Conservation (phyloP, 1,140 invertebrate species). For the Drosophila azteca region DNA sequence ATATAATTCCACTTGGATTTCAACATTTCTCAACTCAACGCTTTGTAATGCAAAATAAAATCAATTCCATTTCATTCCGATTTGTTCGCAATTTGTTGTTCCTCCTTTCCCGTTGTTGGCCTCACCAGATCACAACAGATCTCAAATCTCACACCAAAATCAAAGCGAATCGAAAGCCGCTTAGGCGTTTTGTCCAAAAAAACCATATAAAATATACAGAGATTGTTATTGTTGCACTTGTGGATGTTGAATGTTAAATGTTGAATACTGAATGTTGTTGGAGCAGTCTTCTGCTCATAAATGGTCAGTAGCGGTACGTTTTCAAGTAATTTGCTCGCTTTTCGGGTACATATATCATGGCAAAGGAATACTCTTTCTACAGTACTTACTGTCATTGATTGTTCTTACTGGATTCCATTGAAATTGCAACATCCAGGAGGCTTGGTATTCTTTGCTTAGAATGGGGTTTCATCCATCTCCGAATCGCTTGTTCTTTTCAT, state of each 20-base stretch:
- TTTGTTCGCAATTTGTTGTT: conserved; percentile 33
- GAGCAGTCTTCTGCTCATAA: conserved; percentile 49
- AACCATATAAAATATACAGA: conserved; percentile 18
- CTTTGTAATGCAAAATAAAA: conserved; percentile 43
- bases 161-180: conserved; percentile 29
- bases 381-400: too few species aligned
- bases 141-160: conserved; percentile 45
- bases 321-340: conserved; percentile 21
- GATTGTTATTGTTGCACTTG: conserved; percentile 42
- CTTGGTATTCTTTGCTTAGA: too few species aligned
- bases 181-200: conserved; percentile 66
- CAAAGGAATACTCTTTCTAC: too few species aligned
- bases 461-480: too few species aligned
- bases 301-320: conserved; percentile 55
- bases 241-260: too few species aligned
- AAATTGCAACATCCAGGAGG: too few species aligned
- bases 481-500: too few species aligned
- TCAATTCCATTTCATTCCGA: conserved; percentile 22
- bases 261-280: conserved; percentile 9
- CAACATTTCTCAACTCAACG: too few species aligned
- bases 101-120: background rate
- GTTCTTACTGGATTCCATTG: too few species aligned
- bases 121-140: conserved; percentile 34
- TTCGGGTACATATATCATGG: conserved; percentile 5
- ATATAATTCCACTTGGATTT: conserved; percentile 15